Evolutionary conservation across 2,113 vertebrate genomes (phyloP).

Genomic region (Cryptotis parvus): DNA sequence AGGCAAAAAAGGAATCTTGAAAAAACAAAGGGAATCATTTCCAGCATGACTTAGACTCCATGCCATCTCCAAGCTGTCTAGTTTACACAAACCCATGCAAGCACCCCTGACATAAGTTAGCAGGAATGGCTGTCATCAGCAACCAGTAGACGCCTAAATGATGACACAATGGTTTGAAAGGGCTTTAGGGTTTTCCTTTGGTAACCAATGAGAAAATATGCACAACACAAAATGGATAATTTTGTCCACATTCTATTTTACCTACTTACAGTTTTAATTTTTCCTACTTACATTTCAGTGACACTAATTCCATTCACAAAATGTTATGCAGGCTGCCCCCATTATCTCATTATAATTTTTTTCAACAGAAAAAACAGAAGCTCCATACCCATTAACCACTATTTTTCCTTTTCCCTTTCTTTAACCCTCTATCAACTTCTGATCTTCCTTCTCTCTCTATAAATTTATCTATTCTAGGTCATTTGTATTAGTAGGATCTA

Average conservation of each 20-base stretch:
- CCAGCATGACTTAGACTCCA: not conserved
- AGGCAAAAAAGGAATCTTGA: not conserved
- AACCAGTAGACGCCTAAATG: not conserved
- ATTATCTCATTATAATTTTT: not conserved
- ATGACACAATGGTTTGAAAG: not conserved
- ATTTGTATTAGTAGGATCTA: not conserved
- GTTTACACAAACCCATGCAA: not conserved
- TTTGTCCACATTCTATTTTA: too few species aligned
- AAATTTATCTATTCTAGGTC: constrained; percentile 4
- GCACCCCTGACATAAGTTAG: not conserved
- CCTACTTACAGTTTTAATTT: too few species aligned
- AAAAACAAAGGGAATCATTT: not conserved
- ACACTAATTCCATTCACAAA: not conserved
- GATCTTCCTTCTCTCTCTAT: not conserved
- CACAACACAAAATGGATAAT: too few species aligned
- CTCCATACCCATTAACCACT: not conserved
- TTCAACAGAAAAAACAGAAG: not conserved
- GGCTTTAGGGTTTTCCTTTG: not conserved
- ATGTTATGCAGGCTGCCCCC: not conserved
- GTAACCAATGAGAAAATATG: too few species aligned
- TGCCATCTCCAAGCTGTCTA: too few species aligned
- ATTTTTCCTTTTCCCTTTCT: not conserved
- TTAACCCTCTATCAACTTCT: not conserved
- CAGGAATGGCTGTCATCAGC: not conserved
- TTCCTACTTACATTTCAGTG: not conserved